Percentiles rank a stretch among this genome's conserved stretches.
Conservation (phyloP, 2,797 vertebrate species). For the Manis crassicaudata region DNA sequence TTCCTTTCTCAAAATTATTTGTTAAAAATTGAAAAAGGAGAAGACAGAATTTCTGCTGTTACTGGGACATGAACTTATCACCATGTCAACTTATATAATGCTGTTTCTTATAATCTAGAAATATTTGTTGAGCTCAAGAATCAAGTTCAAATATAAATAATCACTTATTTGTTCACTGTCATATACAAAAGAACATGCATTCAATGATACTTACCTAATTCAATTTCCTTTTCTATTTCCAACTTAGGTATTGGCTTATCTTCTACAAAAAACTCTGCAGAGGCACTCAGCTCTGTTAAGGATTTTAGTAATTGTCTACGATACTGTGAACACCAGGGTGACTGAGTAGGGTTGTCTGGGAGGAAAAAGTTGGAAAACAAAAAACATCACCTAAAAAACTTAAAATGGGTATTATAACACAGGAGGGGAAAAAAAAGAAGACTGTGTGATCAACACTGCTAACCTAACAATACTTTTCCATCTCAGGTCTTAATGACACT, state of each 20-base stretch:
- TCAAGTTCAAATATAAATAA: slow-evolving; percentile 43
- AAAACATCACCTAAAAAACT: background rate
- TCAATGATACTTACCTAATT: slow-evolving; percentile 86
- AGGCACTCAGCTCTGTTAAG: slow-evolving; percentile 81
- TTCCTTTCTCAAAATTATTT: slow-evolving; percentile 54
- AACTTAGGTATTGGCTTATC: slow-evolving; percentile 84
- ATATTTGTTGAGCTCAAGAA: background rate
- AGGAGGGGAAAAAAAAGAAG: background rate
- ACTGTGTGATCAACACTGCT: background rate
- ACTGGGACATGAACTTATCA: slow-evolving; percentile 26
- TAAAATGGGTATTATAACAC: background rate
- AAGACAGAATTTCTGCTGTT: slow-evolving; percentile 20
- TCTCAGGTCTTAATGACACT: background rate
- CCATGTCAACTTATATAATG: background rate
- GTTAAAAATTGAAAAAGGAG: slow-evolving; percentile 29
- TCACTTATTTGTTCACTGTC: background rate
- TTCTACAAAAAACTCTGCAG: slow-evolving; percentile 82
- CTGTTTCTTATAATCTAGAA: slow-evolving; percentile 10
- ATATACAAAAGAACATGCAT: background rate
- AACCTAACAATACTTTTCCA: slow-evolving; percentile 1
- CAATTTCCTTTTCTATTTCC: slow-evolving; percentile 80
- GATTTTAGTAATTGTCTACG: slow-evolving; percentile 83
- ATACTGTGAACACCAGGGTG: slow-evolving; percentile 78
- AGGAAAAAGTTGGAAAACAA: background rate
- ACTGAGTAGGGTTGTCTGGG: slow-evolving; percentile 71